Conservation (phyloP, 1,140 invertebrate genomes). For the Euwallacea fornicatus region DNA sequence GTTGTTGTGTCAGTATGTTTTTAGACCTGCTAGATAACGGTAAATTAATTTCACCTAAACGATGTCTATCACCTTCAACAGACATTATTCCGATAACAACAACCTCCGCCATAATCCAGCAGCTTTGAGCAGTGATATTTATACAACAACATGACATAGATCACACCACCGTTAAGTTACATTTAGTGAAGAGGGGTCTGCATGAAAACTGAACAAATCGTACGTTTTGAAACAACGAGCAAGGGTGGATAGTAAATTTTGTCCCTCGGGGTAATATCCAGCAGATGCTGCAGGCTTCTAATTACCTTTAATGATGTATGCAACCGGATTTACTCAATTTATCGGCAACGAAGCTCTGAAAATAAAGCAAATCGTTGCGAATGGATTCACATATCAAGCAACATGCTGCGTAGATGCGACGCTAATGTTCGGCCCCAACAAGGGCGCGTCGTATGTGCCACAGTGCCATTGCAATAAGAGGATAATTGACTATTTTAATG, state of each 20-base stretch:
- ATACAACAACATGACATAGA: background rate
- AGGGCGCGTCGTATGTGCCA: slow-evolving; percentile 22
- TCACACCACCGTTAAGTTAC: too few species aligned
- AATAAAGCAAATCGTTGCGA: slow-evolving; percentile 40
- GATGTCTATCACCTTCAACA: slow-evolving; percentile 2
- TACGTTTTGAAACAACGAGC: slow-evolving; percentile 12
- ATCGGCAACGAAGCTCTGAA: slow-evolving; percentile 34
- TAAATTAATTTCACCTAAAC: slow-evolving; percentile 29
- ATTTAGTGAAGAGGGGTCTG: too few species aligned
- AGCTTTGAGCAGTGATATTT: background rate
- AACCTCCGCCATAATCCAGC: background rate
- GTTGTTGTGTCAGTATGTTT: slow-evolving; percentile 32
- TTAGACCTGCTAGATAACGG: slow-evolving; percentile 7
- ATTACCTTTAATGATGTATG: slow-evolving; percentile 41
- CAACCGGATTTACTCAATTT: slow-evolving; percentile 38
- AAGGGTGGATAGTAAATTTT: slow-evolving; percentile 28
- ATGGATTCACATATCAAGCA: slow-evolving; percentile 40
- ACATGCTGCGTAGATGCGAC: slow-evolving; percentile 38
- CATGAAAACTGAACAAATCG: slow-evolving; percentile 11
- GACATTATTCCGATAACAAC: too few species aligned
- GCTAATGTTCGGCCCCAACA: slow-evolving; percentile 33
- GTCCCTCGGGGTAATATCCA: slow-evolving; percentile 25
- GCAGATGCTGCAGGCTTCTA: slow-evolving; percentile 31
- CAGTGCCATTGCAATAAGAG: slow-evolving; percentile 23
- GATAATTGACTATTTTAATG: slow-evolving; percentile 38